Conservation (phyloP, 2,797 vertebrate genomes). For the Epinephelus awoara region DNA sequence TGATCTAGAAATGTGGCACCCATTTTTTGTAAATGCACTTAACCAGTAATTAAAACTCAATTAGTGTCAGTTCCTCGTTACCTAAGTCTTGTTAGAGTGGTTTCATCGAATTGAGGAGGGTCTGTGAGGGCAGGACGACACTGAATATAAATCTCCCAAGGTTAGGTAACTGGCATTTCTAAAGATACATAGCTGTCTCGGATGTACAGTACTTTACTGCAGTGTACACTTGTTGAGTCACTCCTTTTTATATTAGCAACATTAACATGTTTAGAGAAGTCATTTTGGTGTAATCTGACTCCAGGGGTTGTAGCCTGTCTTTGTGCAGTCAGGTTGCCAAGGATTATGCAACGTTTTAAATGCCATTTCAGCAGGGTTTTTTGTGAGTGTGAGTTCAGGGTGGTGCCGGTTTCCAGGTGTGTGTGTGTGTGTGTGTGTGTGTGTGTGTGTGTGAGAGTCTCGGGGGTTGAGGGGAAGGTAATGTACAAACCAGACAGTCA, state of each 20-base stretch:
- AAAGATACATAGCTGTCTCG: slow-evolving; percentile 1
- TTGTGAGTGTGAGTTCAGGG: slow-evolving; percentile 22
- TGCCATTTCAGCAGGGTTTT: slow-evolving; percentile 54
- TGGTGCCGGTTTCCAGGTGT: slow-evolving; percentile 47
- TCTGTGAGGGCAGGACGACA: not conserved
- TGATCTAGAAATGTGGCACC: slow-evolving; percentile 46
- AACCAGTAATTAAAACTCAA: slow-evolving; percentile 41
- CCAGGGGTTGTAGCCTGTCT: slow-evolving; percentile 48
- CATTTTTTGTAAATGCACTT: slow-evolving; percentile 38
- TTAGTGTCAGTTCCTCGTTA: slow-evolving; percentile 29
- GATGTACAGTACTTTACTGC: slow-evolving; percentile 6
- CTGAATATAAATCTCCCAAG: slow-evolving; percentile 6
- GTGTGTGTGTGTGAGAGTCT: not conserved
- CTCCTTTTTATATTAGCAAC: slow-evolving; percentile 28
- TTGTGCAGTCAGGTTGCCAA: slow-evolving; percentile 53
- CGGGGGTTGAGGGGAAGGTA: not conserved
- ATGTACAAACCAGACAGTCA: slow-evolving; percentile 30
- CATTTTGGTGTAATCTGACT: slow-evolving; percentile 55
- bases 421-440: not conserved
- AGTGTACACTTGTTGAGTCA: slow-evolving; percentile 14
- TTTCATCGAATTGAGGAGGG: slow-evolving; percentile 2
- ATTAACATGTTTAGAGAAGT: slow-evolving; percentile 32
- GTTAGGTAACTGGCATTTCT: slow-evolving; percentile 39
- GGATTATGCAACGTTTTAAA: slow-evolving; percentile 66
- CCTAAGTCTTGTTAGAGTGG: slow-evolving; percentile 23